phyloP scores from a whole-genome alignment of 2,888 invertebrate species.

The Eurytoma californica region DNA sequence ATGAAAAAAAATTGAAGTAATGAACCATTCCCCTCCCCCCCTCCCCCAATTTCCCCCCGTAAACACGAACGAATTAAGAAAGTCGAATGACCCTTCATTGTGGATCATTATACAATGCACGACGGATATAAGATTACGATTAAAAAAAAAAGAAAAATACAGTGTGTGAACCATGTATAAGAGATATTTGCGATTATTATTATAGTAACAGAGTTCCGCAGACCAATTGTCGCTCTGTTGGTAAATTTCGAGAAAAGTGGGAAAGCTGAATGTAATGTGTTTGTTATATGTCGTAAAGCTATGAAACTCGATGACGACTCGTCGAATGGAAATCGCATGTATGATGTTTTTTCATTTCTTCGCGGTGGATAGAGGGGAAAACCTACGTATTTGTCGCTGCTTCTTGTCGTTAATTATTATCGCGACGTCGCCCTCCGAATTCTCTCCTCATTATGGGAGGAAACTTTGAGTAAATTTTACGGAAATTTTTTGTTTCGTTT shows the following conservation, averaged over 20 bases:
- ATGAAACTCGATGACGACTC: constrained; percentile 47
- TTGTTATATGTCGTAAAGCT: constrained; percentile 57
- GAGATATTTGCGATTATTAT: constrained; percentile 47
- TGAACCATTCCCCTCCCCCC: constrained; percentile 20
- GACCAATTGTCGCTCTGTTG: constrained; percentile 49
- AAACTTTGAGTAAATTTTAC: constrained; percentile 41
- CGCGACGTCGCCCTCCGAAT: constrained; percentile 28
- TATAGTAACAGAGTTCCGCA: constrained; percentile 33
- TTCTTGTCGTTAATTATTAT: constrained; percentile 45
- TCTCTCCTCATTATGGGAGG: not conserved
- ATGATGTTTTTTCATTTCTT: constrained; percentile 17
- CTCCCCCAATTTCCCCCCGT: not conserved
- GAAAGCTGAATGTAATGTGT: constrained; percentile 56
- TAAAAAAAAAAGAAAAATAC: constrained; percentile 35
- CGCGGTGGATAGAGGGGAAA: not conserved
- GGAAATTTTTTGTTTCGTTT: not conserved
- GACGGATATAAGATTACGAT: constrained; percentile 8
- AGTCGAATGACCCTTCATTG: constrained; percentile 28
- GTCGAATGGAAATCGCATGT: constrained; percentile 49
- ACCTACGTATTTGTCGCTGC: constrained; percentile 33
- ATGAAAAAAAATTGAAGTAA: constrained; percentile 8
- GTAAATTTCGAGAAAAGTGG: constrained; percentile 35
- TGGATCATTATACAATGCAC: not conserved
- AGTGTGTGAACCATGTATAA: constrained; percentile 44
- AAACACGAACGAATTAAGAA: constrained; percentile 50